Conservation (phyloP, 2,797 vertebrate genomes). For the Clarias platycephalus region DNA sequence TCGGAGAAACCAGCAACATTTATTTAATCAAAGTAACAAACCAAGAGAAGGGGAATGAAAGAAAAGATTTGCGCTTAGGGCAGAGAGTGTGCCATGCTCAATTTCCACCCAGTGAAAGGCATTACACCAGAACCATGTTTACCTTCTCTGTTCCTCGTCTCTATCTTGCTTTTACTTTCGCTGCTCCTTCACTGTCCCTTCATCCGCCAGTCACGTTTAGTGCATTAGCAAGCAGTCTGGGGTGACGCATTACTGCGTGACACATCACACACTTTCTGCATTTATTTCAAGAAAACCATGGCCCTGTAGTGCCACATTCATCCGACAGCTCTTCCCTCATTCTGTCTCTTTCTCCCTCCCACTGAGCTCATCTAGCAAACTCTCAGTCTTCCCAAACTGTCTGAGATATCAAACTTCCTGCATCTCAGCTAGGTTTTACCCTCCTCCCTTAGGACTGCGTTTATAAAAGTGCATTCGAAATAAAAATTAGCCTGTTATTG, state of each 20-base stretch:
- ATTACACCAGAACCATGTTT: slow-evolving; percentile 49
- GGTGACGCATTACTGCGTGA: slow-evolving; percentile 52
- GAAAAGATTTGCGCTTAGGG: slow-evolving; percentile 18
- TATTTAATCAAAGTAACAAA: slow-evolving; percentile 30
- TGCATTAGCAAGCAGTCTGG: slow-evolving; percentile 51
- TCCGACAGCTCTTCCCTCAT: slow-evolving; percentile 48
- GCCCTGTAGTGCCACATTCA: slow-evolving; percentile 42
- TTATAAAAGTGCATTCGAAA: slow-evolving; percentile 20
- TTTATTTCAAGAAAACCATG: slow-evolving; percentile 53
- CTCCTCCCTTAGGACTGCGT: slow-evolving; percentile 29
- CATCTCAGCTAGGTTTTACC: slow-evolving; percentile 57
- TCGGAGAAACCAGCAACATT: slow-evolving; percentile 4
- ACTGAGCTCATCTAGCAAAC: slow-evolving; percentile 54
- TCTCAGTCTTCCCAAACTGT: slow-evolving; percentile 57
- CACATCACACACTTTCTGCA: slow-evolving; percentile 50
- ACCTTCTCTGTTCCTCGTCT: slow-evolving; percentile 13
- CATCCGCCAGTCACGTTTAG: slow-evolving; percentile 54
- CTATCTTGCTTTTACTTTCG: slow-evolving; percentile 32
- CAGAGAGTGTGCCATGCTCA: slow-evolving; percentile 33
- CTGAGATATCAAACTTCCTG: slow-evolving; percentile 62
- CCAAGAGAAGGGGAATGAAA: background rate
- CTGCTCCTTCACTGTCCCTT: slow-evolving; percentile 48
- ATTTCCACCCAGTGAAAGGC: slow-evolving; percentile 47
- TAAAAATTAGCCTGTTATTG: slow-evolving; percentile 9
- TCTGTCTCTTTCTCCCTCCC: slow-evolving; percentile 43